Evolutionary conservation across 1,140 invertebrate genomes (phyloP).

Genomic region (Atta cephalotes): DNA sequence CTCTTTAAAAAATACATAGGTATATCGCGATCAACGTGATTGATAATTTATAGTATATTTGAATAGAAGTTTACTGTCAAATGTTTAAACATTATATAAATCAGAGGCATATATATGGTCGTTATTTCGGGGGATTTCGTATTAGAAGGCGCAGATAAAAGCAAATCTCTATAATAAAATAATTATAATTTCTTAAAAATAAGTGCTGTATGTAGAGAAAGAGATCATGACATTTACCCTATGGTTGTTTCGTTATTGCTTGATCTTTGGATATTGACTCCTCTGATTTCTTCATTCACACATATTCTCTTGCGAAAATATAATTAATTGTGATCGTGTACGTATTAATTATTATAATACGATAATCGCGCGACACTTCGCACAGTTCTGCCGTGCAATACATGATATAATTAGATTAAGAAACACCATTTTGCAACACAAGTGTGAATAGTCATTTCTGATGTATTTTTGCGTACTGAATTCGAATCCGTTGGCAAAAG

Average conservation of each 20-base stretch:
- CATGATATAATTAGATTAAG: not conserved
- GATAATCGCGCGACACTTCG: not conserved
- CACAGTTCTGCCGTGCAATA: too few relatives aligned
- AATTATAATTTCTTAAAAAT: not conserved
- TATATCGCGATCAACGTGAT: not conserved
- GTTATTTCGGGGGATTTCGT: not conserved
- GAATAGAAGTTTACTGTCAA: not conserved
- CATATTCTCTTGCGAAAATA: not conserved
- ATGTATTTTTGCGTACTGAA: too few relatives aligned
- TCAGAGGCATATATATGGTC: not conserved
- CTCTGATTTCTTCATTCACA: not conserved
- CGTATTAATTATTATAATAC: not conserved
- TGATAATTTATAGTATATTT: constrained; percentile 2
- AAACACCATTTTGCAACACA: too few relatives aligned
- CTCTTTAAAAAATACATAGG: not conserved
- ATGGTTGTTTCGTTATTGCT: too few relatives aligned
- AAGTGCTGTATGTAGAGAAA: not conserved
- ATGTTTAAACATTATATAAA: not conserved
- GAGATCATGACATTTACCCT: not conserved
- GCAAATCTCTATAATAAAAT: not conserved
- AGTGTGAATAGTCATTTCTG: too few relatives aligned
- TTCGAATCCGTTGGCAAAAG: too few relatives aligned
- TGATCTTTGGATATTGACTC: not conserved
- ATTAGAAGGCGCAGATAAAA: not conserved
- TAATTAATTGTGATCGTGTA: not conserved